Evolutionary conservation across 2,113 vertebrate species (phyloP).

Genomic region (Ranitomeya imitator): DNA sequence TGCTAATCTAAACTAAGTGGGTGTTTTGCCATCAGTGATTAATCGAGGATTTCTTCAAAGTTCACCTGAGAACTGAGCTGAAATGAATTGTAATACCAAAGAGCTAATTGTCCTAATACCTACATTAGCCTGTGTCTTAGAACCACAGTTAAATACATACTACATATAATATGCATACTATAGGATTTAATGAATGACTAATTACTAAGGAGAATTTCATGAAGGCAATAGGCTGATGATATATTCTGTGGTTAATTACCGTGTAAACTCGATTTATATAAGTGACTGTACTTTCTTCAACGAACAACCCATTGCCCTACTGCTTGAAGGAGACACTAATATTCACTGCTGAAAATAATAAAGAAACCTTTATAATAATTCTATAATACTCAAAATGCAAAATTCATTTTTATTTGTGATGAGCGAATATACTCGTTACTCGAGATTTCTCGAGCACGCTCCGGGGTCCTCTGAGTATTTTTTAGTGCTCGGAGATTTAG

Average conservation of each 20-base stretch:
- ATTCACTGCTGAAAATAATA: not conserved
- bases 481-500: too few species aligned
- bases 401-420: too few species aligned
- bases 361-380: too few species aligned
- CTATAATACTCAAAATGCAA: too few species aligned
- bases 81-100: conserved; percentile 35
- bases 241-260: not conserved
- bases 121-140: conserved; percentile 32
- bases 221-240: not conserved
- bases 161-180: conserved; percentile 33
- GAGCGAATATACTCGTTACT: too few species aligned
- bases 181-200: not conserved
- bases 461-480: too few species aligned
- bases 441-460: too few species aligned
- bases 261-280: not conserved
- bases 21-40: conserved; percentile 49
- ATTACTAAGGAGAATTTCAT: not conserved
- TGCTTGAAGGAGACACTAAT: not conserved
- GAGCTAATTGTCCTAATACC: conserved; percentile 38
- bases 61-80: conserved; percentile 36
- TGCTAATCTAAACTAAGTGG: conserved; percentile 49
- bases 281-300: too few species aligned
- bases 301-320: not conserved
- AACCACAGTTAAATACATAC: not conserved
- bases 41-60: conserved; percentile 37